Conservation (phyloP, 2,113 vertebrate species). For the Grus americana region DNA sequence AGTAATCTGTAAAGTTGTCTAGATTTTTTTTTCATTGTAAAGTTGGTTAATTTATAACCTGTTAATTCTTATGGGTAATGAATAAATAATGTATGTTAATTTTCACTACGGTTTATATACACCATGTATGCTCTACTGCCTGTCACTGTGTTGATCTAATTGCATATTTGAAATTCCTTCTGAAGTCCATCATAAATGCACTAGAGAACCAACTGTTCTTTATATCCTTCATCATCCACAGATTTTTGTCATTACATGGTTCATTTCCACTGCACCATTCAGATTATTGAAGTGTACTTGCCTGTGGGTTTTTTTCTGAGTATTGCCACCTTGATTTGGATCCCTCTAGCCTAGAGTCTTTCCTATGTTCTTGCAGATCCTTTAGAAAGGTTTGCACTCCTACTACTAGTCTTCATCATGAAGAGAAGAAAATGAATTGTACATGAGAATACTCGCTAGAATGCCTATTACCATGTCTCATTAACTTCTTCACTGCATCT, state of each 20-base stretch:
- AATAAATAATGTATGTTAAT: neutral
- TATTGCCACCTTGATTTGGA: neutral
- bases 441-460: neutral
- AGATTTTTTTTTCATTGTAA: neutral
- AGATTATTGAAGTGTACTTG: neutral
- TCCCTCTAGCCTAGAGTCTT: neutral
- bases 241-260: neutral
- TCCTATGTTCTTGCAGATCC: neutral
- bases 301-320: neutral
- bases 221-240: neutral
- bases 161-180: conserved; percentile 3
- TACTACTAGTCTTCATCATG: neutral
- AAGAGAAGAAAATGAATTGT: neutral
- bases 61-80: neutral
- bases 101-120: neutral
- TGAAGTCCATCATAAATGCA: neutral
- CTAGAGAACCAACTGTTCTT: neutral
- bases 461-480: neutral
- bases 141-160: neutral
- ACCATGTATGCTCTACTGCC: neutral
- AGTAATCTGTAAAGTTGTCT: neutral
- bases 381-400: neutral
- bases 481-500: neutral
- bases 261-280: neutral
- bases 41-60: neutral